Evolutionary conservation across 2,888 invertebrate species (phyloP).

Genomic region (Athripsodes cinereus): DNA sequence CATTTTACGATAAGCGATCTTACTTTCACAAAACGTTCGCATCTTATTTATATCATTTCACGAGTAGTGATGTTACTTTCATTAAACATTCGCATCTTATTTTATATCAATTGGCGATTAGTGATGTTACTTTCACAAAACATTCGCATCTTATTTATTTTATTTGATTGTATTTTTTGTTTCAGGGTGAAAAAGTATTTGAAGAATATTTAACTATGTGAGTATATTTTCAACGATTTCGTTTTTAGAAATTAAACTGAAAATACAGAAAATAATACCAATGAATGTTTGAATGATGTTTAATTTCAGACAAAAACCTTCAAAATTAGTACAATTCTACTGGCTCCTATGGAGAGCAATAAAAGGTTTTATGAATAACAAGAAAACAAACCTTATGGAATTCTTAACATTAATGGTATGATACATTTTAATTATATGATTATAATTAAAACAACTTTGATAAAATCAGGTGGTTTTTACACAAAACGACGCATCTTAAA

Average conservation of each 20-base stretch:
- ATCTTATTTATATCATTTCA: too few species aligned
- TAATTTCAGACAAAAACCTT: constrained; percentile 49
- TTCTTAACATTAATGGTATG: constrained; percentile 55
- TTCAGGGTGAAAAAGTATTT: constrained; percentile 48
- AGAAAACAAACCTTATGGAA: constrained; percentile 55
- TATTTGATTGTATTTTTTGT: constrained; percentile 27
- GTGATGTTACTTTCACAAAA: too few species aligned
- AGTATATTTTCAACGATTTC: constrained; percentile 31
- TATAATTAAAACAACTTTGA: too few species aligned
- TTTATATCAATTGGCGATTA: too few species aligned
- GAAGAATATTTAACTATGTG: constrained; percentile 48
- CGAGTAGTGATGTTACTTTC: too few species aligned
- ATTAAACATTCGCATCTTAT: too few species aligned
- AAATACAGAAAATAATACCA: neutral
- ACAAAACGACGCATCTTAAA: too few species aligned
- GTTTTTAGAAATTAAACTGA: neutral
- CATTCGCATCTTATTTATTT: too few species aligned
- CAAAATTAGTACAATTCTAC: constrained; percentile 57
- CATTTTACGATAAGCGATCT: too few species aligned
- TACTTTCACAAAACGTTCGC: too few species aligned
- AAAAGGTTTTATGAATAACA: constrained; percentile 59
- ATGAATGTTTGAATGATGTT: too few species aligned
- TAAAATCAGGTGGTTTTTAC: too few species aligned
- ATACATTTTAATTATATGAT: neutral
- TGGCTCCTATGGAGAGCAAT: constrained; percentile 67